These are phyloP conservation scores for Thalassaphorura encarpata DNA, from an alignment of 1,140 invertebrate genomes.

Conservation along the genomic window DNA sequence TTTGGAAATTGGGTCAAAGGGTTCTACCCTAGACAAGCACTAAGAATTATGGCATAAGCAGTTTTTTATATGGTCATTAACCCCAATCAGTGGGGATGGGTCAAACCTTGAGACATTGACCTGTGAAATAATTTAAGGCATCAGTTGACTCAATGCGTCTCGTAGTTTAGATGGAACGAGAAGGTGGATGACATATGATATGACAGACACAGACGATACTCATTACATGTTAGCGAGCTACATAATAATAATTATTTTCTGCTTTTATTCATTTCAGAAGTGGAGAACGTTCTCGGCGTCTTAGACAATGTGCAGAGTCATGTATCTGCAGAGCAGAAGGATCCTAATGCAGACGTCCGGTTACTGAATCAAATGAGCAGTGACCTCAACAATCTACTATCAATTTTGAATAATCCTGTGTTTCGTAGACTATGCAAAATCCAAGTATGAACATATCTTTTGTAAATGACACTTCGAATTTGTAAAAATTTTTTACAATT, in stretches of 20 bases:
- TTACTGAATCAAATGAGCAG: constrained; percentile 62
- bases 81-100: no score
- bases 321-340: constrained; percentile 28
- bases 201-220: neutral
- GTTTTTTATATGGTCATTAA: no score
- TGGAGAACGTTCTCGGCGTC: constrained; percentile 15
- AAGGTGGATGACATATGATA: no score
- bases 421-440: constrained; percentile 84
- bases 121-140: neutral
- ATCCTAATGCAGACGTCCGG: constrained; percentile 44
- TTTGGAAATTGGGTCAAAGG: no score
- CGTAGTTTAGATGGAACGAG: no score
- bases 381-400: constrained; percentile 76
- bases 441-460: constrained; percentile 41
- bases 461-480: neutral
- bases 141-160: no score
- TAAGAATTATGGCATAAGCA: no score
- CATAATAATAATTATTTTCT: neutral
- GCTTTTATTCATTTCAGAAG: constrained; percentile 6
- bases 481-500: neutral
- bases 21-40: no score
- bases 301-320: constrained; percentile 23
- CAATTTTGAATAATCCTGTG: constrained; percentile 81
- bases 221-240: neutral
- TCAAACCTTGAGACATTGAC: constrained; percentile 39